Evolutionary conservation across 2,113 vertebrate species (phyloP), one percentile per base, ranked within the genome.

Genomic region (Nymphicus hollandicus): DNA sequence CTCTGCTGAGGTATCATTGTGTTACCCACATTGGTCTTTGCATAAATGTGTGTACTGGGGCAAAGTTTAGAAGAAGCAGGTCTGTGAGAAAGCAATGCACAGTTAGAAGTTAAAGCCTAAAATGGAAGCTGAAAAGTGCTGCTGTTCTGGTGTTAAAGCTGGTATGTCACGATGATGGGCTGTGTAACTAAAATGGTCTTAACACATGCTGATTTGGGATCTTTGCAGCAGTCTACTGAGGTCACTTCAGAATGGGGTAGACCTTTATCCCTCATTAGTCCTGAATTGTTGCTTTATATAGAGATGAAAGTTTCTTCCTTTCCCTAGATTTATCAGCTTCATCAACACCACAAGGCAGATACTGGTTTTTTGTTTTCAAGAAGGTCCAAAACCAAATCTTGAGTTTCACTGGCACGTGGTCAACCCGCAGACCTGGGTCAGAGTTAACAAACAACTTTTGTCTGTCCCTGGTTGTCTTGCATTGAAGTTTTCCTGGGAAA

Each of bases 11-110:
- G 17, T 49, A 13, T 52, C 25, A 24, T 1, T 65, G 9, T n/a
- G 3, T 68, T 53, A 60, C 24, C 19, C 19, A 7, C 5, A 1
- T 1, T 49, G 31, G 9, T 35, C 14, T 72, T 61, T 46, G 23
- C 43, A 49, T 24, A 60, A 27, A 49, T 0, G 0, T 4, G 2
- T 77, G 3, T 41, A 47, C 11, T 0, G 0, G 35, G 25, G 4
- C 19, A 50, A 66, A 14, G 28, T 65, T 82, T 72, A 63, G 68
- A 70, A 83, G 43, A 72, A 66, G 10, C 17, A 39, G 13, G 37
- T 20, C 14, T 70, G 35, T 31, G 13, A 63, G n/a, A 35, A 44
- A 86, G 13, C 2, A 37, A 28, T 27, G n/a, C 10, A 7, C 12
- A 16, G 13, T 17, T 82, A 1, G 8, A 64, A 63, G 9, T 44